Evolutionary conservation across 2,797 vertebrate genomes (phyloP).

Genomic region (Enteromius viviparus): DNA sequence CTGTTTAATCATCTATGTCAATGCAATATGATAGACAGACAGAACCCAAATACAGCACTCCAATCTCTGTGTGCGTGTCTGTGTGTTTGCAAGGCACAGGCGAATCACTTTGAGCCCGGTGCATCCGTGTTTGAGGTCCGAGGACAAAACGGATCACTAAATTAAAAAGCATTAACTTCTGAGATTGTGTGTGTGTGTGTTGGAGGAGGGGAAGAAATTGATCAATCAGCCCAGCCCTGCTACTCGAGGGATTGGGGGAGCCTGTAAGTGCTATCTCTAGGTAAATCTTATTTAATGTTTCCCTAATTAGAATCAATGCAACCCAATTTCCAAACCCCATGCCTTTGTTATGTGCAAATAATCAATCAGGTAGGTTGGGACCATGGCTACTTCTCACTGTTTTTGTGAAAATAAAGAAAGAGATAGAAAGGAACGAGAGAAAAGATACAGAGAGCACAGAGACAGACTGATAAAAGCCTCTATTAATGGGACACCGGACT

Average conservation of each 20-base stretch:
- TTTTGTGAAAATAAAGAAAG: slow-evolving; percentile 50
- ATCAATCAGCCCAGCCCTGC: slow-evolving; percentile 68
- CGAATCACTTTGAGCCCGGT: slow-evolving; percentile 36
- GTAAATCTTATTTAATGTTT: slow-evolving; percentile 98
- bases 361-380: slow-evolving; percentile 81
- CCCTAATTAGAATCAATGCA: slow-evolving; percentile 99
- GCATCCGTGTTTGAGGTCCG: slow-evolving; percentile 39
- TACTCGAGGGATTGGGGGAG: slow-evolving; percentile 69
- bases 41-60: slow-evolving; percentile 52
- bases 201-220: slow-evolving; percentile 43
- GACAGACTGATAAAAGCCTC: slow-evolving; percentile 13
- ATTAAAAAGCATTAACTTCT: slow-evolving; percentile 61
- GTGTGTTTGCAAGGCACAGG: slow-evolving; percentile 29
- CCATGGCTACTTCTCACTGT: slow-evolving; percentile 68
- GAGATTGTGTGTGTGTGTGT: slow-evolving; percentile 33
- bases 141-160: slow-evolving; percentile 59
- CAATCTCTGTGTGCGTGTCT: slow-evolving; percentile 22
- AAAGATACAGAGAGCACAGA: slow-evolving; percentile 17
- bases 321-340: slow-evolving; percentile 88
- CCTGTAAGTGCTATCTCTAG: slow-evolving; percentile 82
- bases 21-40: slow-evolving; percentile 62
- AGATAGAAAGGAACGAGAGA: slow-evolving; percentile 18
- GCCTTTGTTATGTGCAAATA: slow-evolving; percentile 83
- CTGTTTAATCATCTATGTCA: slow-evolving; percentile 79
- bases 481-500: slow-evolving; percentile 17